Evolutionary conservation across 2,888 invertebrate species (phyloP).

Genomic region (Polylopha cassiicola): DNA sequence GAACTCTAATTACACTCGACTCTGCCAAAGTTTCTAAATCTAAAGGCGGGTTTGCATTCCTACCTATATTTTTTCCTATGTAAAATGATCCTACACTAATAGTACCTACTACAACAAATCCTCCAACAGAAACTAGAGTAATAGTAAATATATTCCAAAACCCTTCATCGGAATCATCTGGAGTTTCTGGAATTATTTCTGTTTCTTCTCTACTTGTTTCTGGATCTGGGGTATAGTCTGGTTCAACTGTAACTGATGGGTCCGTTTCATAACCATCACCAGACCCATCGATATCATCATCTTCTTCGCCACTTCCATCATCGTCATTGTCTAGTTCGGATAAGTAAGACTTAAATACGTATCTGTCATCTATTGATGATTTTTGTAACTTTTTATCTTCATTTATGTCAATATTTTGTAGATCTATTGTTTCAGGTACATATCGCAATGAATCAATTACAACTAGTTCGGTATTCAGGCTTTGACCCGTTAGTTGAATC

Average conservation of each 20-base stretch:
- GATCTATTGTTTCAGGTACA: slow-evolving; percentile 10
- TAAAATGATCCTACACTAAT: slow-evolving; percentile 33
- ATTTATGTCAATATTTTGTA: background rate
- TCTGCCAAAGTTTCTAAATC: slow-evolving; percentile 28
- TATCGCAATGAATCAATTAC: slow-evolving; percentile 33
- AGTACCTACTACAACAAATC: slow-evolving; percentile 26
- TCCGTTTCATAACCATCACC: background rate
- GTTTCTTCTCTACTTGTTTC: too few relatives aligned
- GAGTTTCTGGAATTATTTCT: slow-evolving; percentile 1
- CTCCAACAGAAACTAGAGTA: slow-evolving; percentile 29
- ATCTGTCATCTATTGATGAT: too few relatives aligned
- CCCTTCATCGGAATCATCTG: slow-evolving; percentile 1
- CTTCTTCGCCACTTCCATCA: background rate
- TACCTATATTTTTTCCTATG: slow-evolving; percentile 29
- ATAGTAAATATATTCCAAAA: slow-evolving; percentile 36
- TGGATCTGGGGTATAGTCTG: background rate
- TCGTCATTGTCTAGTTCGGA: slow-evolving; percentile 13
- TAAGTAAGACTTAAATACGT: too few relatives aligned
- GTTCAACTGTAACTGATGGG: background rate
- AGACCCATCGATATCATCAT: slow-evolving; percentile 12
- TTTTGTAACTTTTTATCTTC: too few relatives aligned
- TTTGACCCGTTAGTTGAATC: slow-evolving; percentile 35
- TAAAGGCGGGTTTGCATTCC: slow-evolving; percentile 9
- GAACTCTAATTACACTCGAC: slow-evolving; percentile 25
- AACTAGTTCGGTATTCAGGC: slow-evolving; percentile 30